A percentile compares a stretch with the other conserved stretches of the same genome.
Evolutionary conservation across 2,113 vertebrate species (phyloP).

Genomic region (Lampris incognitus): DNA sequence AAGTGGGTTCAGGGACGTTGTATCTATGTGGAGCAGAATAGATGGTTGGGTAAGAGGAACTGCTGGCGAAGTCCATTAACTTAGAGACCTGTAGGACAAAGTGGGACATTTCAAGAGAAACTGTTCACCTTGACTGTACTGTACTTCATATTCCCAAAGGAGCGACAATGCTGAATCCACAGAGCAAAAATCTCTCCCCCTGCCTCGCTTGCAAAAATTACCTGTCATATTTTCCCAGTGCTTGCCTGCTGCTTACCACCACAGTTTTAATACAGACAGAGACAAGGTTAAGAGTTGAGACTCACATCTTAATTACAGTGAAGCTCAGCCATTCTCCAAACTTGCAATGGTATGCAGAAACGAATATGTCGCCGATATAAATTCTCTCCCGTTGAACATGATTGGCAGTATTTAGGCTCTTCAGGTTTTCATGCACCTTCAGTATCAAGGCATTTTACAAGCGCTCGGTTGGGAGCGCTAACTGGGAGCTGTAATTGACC

Average conservation of each 20-base stretch:
- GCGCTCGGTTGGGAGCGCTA: not conserved
- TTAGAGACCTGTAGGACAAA: slow-evolving; percentile 14
- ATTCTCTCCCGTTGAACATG: not conserved
- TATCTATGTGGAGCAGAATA: slow-evolving; percentile 24
- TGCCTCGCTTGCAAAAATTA: slow-evolving; percentile 42
- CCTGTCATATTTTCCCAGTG: slow-evolving; percentile 52
- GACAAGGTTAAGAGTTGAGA: slow-evolving; percentile 48
- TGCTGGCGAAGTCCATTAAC: slow-evolving; percentile 46
- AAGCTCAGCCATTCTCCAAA: slow-evolving; percentile 6
- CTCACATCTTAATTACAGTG: slow-evolving; percentile 54
- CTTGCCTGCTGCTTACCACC: slow-evolving; percentile 39
- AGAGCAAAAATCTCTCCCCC: slow-evolving; percentile 33
- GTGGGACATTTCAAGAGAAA: slow-evolving; percentile 21
- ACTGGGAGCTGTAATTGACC: slow-evolving; percentile 18
- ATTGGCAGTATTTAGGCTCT: not conserved
- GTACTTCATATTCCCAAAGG: slow-evolving; percentile 15
- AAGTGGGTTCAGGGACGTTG: slow-evolving; percentile 19
- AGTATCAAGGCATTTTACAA: too few species aligned
- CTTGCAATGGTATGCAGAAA: slow-evolving; percentile 52
- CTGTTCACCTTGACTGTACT: slow-evolving; percentile 57
- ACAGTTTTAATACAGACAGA: slow-evolving; percentile 43
- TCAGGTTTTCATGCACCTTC: not conserved
- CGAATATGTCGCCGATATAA: slow-evolving; percentile 3
- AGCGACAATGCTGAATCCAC: slow-evolving; percentile 46
- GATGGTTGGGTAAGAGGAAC: slow-evolving; percentile 22